Evolutionary conservation across 2,888 invertebrate species (phyloP).

Genomic region (Leptopilina syphax): DNA sequence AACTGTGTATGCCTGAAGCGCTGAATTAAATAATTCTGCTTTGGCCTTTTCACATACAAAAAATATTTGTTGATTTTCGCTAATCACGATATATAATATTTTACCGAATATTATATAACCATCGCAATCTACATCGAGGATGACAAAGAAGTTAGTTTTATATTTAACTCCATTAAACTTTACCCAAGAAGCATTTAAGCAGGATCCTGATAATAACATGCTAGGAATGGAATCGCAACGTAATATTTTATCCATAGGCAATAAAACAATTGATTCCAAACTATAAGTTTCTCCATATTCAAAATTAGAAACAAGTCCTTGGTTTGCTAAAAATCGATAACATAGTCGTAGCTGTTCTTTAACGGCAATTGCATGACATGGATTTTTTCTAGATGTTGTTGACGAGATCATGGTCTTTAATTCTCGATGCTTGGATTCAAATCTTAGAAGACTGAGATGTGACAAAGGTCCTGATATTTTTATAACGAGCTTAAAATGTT

Average conservation of each 20-base stretch:
- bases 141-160: not conserved
- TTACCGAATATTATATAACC: not conserved
- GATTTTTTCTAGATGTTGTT: conserved; percentile 30
- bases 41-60: not conserved
- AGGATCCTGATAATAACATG: not conserved
- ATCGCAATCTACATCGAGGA: conserved; percentile 6
- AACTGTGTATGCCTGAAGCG: not conserved
- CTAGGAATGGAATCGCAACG: not conserved
- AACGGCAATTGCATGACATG: conserved; percentile 27
- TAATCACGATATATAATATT: not conserved
- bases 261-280: not conserved
- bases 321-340: conserved; percentile 31
- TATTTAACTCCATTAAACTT: conserved; percentile 18
- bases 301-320: not conserved
- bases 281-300: not conserved
- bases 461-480: conserved; percentile 34
- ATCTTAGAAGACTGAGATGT: conserved; percentile 36
- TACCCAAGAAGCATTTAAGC: conserved; percentile 3
- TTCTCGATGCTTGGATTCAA: conserved; percentile 43
- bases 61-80: not conserved
- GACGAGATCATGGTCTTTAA: conserved; percentile 32
- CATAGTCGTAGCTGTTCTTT: conserved; percentile 39
- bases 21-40: not conserved
- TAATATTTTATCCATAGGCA: not conserved
- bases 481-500: conserved; percentile 9